Conservation (phyloP, 1,140 invertebrate genomes). For the Drosophila pseudoobscura region DNA sequence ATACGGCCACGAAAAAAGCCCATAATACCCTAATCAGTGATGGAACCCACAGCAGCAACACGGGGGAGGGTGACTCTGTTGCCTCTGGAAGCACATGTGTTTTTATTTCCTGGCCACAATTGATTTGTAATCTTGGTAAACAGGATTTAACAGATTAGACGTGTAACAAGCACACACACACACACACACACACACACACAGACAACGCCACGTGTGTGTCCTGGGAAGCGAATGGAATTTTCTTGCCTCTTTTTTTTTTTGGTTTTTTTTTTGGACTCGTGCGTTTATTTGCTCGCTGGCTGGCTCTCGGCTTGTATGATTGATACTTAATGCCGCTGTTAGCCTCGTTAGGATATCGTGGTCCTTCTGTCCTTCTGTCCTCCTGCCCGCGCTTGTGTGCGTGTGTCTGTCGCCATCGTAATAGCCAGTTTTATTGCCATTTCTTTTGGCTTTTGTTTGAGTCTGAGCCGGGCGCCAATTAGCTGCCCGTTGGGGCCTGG, state of each 20-base stretch:
- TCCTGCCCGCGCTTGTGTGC: too few species aligned
- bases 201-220: conserved; percentile 36
- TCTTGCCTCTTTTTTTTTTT: too few species aligned
- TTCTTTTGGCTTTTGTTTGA: conserved; percentile 74
- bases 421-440: conserved; percentile 71
- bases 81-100: conserved; percentile 50
- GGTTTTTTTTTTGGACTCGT: too few species aligned
- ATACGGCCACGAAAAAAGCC: conserved; percentile 12
- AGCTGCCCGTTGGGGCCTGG: conserved; percentile 45
- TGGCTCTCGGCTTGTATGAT: conserved; percentile 60
- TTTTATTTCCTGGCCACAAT: conserved; percentile 79
- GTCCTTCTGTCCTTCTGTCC: too few species aligned
- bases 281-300: conserved; percentile 49
- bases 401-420: conserved; percentile 44
- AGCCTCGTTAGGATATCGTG: conserved; percentile 74
- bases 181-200: conserved; percentile 30
- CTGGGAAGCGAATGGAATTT: conserved; percentile 29
- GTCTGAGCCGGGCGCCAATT: conserved; percentile 65
- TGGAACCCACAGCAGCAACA: conserved; percentile 2
- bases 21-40: conserved; percentile 45
- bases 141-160: conserved; percentile 81
- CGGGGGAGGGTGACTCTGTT: neutral
- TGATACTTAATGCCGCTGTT: conserved; percentile 78
- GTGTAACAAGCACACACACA: conserved; percentile 65
- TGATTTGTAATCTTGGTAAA: conserved; percentile 81